Evolutionary conservation across 2,113 vertebrate genomes (phyloP).

Genomic region (Daboia siamensis): DNA sequence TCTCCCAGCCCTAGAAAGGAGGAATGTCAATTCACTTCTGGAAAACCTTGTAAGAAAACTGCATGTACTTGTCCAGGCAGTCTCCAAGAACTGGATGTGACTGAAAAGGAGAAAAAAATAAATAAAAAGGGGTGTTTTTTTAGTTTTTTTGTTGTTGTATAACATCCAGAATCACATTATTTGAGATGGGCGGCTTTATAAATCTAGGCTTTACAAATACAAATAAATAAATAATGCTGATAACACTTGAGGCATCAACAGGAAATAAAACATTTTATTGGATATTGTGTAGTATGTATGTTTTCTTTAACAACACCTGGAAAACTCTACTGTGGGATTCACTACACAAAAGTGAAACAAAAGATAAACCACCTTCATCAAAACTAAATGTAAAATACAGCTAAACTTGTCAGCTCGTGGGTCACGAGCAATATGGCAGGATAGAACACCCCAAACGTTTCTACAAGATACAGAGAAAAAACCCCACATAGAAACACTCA

Average conservation of each 20-base stretch:
- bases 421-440: constrained; percentile 89
- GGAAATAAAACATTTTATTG: constrained; percentile 99
- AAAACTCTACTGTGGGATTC: constrained; percentile 97
- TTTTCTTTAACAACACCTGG: constrained; percentile 96
- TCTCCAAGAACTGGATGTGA: background rate
- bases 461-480: constrained; percentile 96
- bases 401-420: constrained; percentile 87
- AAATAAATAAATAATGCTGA: constrained; percentile 46
- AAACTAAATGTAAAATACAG: constrained; percentile 97
- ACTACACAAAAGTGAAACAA: constrained; percentile 98
- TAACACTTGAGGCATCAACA: constrained; percentile 83
- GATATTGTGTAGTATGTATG: constrained; percentile 96
- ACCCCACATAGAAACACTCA: constrained; percentile 96
- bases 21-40: background rate
- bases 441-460: constrained; percentile 94
- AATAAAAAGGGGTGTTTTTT: background rate
- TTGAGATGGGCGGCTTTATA: background rate
- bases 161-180: background rate
- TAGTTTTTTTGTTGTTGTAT: background rate
- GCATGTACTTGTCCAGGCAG: background rate
- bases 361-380: constrained; percentile 95
- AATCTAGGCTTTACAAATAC: background rate
- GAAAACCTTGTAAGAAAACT: background rate
- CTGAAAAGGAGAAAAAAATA: too few relatives aligned
- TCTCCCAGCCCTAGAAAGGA: background rate